These are phyloP conservation scores for Platerodrilus igneus DNA, from an alignment of 2,888 invertebrate species.

Conservation along the genomic window DNA sequence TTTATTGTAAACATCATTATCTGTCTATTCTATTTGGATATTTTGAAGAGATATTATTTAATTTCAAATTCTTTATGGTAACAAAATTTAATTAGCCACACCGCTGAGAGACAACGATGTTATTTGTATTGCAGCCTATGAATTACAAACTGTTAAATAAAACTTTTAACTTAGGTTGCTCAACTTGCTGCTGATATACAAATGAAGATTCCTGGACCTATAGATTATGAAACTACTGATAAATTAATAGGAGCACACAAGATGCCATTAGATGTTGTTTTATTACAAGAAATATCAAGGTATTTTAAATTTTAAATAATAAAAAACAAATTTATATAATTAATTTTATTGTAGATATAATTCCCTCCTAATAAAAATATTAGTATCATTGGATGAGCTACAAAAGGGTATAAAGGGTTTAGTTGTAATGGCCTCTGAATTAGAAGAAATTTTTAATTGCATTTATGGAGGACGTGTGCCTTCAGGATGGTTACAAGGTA, in stretches of 20 bases:
- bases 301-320: conserved; percentile 15
- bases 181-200: conserved; percentile 67
- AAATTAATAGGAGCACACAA: conserved; percentile 69
- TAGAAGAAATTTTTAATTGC: conserved; percentile 76
- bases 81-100: no score
- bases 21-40: no score
- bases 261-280: conserved; percentile 76
- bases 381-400: conserved; percentile 59
- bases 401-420: conserved; percentile 80
- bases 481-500: conserved; percentile 63
- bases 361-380: conserved; percentile 53
- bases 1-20: no score
- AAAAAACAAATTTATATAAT: conserved; percentile 1
- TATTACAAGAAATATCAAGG: conserved; percentile 69
- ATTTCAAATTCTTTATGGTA: no score
- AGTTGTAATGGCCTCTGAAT: conserved; percentile 78
- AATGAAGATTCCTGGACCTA: conserved; percentile 64
- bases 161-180: conserved; percentile 59
- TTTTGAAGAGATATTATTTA: no score
- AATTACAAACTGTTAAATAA: no score
- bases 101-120: no score
- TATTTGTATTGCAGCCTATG: no score
- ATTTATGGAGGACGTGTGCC: conserved; percentile 80
- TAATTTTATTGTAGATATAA: conserved; percentile 57
- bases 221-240: conserved; percentile 73